Evolutionary conservation across 2,888 invertebrate genomes (phyloP), one percentile per base, ranked within the genome.

Genomic region (Nomada ruficornis): DNA sequence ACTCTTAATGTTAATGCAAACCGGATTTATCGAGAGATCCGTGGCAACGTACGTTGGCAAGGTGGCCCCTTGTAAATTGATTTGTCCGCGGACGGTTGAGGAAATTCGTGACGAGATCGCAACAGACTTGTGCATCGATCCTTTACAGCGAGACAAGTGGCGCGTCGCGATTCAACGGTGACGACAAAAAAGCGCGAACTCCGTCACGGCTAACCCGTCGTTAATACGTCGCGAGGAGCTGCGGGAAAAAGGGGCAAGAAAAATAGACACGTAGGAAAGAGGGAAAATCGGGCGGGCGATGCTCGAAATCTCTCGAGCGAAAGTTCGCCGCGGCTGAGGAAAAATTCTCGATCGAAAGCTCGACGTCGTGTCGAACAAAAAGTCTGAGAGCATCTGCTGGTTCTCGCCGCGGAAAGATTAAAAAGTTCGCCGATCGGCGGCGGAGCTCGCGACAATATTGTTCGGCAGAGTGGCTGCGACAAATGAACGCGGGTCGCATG

Each of bases 341-440:
- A 67, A 71, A 77, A 77, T 72, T 71, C 55, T 55, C 60, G 60
- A 62, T 77, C 71, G 67, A 26, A 59, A 64, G 77, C 52, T 52
- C 65, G 60, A 5, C 57, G 73, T 63, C 63, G 55, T 36, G 59
- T 15, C 67, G 77, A 77, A 62, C 71, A 78, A 83, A 80, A 86
- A 82, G 76, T 70, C 73, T 79, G 72, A 76, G 83, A 83, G 84
- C 83, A 83, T 80, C 84, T 84, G 84, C 81, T 80, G 77, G 83
- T 84, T 84, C 84, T 57, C 80, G 80, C 65, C 55, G 70, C 57
- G 73, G 74, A 77, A 73, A 80, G 83, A 80, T 84, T 83, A 84
- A 84, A 84, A 84, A 80, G 83, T 87, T 86, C 82, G 69, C 63
- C 59, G 59, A 77, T 82, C 69, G 62, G 65, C 42, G 20, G 47